A percentile compares a stretch with the other conserved stretches of the same genome.
phyloP scores from a whole-genome alignment of 1,140 invertebrate genomes.

The Drosophila neocordata region DNA sequence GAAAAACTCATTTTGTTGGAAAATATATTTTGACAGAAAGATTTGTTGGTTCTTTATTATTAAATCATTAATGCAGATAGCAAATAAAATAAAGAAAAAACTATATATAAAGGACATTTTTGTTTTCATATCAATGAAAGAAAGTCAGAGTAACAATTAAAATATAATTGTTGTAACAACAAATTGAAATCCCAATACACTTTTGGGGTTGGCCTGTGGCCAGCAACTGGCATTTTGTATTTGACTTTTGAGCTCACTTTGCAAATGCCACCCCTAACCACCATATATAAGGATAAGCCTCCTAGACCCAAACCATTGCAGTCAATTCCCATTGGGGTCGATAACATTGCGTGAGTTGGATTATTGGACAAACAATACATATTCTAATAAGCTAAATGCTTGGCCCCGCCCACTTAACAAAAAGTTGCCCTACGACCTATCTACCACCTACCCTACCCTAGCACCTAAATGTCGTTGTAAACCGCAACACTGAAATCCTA shows the following conservation, averaged over 20 bases:
- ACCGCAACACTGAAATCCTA: conserved; percentile 35
- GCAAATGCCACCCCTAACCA: neutral
- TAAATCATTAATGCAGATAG: neutral
- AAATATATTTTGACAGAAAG: neutral
- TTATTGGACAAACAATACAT: conserved; percentile 58
- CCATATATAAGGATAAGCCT: neutral
- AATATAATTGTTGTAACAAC: conserved; percentile 16
- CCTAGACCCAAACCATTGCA: neutral
- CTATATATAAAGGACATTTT: neutral
- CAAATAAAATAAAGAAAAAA: neutral
- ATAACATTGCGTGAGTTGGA: conserved; percentile 21
- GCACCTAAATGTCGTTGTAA: too few species aligned
- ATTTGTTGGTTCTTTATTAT: neutral
- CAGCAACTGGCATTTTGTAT: neutral
- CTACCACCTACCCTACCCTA: neutral
- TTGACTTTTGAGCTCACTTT: conserved; percentile 9
- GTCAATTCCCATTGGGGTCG: conserved; percentile 15
- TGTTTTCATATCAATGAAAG: neutral
- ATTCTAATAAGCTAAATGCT: conserved; percentile 62
- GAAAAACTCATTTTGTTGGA: neutral
- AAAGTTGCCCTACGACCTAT: neutral
- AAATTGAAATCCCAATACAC: conserved; percentile 5
- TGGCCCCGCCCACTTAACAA: conserved; percentile 20
- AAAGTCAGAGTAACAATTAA: neutral
- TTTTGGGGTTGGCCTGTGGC: neutral